A percentile compares a stretch with the other conserved stretches of the same genome.
These are phyloP conservation scores for Meloidogyne exigua DNA, from an alignment of 1,140 invertebrate genomes.

Conservation along the genomic window DNA sequence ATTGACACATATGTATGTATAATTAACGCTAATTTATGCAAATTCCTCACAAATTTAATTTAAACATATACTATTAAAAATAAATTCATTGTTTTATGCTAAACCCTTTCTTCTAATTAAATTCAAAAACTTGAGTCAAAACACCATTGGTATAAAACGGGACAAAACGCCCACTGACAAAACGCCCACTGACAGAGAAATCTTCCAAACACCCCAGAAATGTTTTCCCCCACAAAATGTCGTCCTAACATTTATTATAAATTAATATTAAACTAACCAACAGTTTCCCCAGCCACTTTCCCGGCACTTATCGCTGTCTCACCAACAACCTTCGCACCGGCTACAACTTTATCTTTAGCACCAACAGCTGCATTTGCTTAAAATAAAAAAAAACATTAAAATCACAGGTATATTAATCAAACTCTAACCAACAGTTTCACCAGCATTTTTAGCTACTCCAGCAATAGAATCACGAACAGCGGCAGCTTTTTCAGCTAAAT, in stretches of 20 bases:
- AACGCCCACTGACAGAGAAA: too few relatives aligned
- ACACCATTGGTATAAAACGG: too few relatives aligned
- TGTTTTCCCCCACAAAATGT: neutral
- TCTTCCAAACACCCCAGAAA: too few relatives aligned
- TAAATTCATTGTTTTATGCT: too few relatives aligned
- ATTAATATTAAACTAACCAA: slow-evolving; percentile 21
- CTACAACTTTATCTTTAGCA: slow-evolving; percentile 27
- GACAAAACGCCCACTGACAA: too few relatives aligned
- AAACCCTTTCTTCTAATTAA: too few relatives aligned
- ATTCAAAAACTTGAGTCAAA: too few relatives aligned
- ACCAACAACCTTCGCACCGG: slow-evolving; percentile 19
- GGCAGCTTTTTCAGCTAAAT: slow-evolving; percentile 31
- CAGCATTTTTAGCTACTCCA: slow-evolving; percentile 13
- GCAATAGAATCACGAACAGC: slow-evolving; percentile 24
- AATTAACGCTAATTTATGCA: neutral
- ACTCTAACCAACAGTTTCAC: slow-evolving; percentile 22
- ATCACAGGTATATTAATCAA: neutral
- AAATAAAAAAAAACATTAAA: neutral
- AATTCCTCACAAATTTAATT: neutral
- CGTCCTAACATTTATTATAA: neutral
- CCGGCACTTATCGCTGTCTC: slow-evolving; percentile 24
- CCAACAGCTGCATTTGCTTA: slow-evolving; percentile 29
- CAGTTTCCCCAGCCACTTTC: too few relatives aligned
- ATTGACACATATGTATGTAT: too few relatives aligned
- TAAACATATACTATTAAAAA: too few relatives aligned